Conservation (phyloP, 1,140 invertebrate genomes). For the Halesus radiatus region DNA sequence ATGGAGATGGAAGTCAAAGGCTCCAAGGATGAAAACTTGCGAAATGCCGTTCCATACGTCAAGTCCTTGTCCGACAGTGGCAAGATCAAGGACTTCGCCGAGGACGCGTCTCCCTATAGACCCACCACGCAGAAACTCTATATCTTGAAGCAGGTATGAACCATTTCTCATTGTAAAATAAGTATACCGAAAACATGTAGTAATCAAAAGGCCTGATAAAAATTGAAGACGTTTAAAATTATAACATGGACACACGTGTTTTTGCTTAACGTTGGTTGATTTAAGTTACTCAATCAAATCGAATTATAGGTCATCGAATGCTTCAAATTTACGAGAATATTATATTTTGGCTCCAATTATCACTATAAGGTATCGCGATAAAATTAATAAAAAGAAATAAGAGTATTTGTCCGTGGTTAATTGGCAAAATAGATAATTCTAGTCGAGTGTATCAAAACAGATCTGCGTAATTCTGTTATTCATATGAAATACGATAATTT, state of each 20-base stretch:
- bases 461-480: too few species aligned
- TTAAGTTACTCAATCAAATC: too few species aligned
- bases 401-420: too few species aligned
- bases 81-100: slow-evolving; percentile 63
- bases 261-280: neutral
- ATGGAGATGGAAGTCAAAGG: slow-evolving; percentile 75
- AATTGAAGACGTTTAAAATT: neutral
- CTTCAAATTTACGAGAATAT: too few species aligned
- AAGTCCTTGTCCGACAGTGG: slow-evolving; percentile 69
- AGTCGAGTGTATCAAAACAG: too few species aligned
- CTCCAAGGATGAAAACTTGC: slow-evolving; percentile 71
- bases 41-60: slow-evolving; percentile 72
- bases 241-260: neutral
- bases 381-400: too few species aligned
- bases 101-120: slow-evolving; percentile 62
- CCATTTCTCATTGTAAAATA: neutral
- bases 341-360: too few species aligned
- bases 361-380: too few species aligned
- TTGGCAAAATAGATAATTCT: too few species aligned
- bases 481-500: neutral
- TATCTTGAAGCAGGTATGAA: slow-evolving; percentile 71
- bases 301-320: too few species aligned
- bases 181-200: too few species aligned
- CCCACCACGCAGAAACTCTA: slow-evolving; percentile 72
- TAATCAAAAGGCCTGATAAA: neutral